Percentiles rank a stretch among this genome's conserved stretches.
Evolutionary conservation across 2,888 invertebrate genomes (phyloP).

Genomic region (Orthosia cruda): DNA sequence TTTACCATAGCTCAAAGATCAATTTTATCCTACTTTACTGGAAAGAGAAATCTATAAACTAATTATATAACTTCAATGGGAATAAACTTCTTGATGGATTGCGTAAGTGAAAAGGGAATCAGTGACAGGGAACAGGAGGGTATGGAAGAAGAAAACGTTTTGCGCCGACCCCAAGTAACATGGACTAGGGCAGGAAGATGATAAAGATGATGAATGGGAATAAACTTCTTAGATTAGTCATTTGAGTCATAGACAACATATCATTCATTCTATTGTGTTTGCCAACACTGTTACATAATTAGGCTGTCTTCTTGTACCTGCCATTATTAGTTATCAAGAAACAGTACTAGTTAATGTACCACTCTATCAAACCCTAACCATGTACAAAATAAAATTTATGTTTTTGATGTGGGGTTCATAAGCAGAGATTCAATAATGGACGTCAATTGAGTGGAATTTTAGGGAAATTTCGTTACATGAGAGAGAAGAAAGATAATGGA

Average conservation of each 20-base stretch:
- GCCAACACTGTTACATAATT: constrained; percentile 34
- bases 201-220: constrained; percentile 12
- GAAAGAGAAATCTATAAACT: constrained; percentile 17
- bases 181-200: no score
- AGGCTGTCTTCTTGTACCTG: neutral
- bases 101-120: no score
- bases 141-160: no score
- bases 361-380: neutral
- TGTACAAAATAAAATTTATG: neutral
- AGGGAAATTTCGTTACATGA: no score
- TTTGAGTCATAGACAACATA: constrained; percentile 21
- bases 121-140: no score
- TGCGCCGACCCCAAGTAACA: no score
- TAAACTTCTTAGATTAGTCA: constrained; percentile 22
- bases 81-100: constrained; percentile 14
- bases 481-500: no score
- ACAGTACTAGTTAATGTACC: neutral
- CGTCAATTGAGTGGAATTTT: no score
- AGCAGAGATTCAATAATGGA: no score
- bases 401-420: no score
- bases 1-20: constrained; percentile 21
- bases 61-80: constrained; percentile 30
- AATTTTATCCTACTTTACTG: constrained; percentile 13
- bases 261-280: constrained; percentile 15
- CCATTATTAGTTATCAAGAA: neutral